phyloP scores from a whole-genome alignment of 1,140 invertebrate species.

The Drosophila baimaii region DNA sequence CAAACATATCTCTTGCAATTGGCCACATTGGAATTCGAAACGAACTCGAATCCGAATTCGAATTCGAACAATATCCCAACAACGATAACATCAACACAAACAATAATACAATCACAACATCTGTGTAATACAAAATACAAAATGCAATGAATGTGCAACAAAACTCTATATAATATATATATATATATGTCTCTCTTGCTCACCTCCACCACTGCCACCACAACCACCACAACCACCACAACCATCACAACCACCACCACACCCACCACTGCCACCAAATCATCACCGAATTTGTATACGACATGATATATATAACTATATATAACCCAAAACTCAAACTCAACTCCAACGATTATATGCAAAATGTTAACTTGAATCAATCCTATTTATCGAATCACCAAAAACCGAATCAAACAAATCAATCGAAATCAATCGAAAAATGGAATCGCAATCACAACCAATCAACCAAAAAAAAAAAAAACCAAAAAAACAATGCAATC shows the following conservation, averaged over 20 bases:
- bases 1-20: constrained; percentile 29
- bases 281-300: constrained; percentile 42
- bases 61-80: constrained; percentile 30
- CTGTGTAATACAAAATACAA: constrained; percentile 48
- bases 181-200: constrained; percentile 40
- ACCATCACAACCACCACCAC: constrained; percentile 18
- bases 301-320: constrained; percentile 33
- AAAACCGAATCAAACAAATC: constrained; percentile 26
- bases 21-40: constrained; percentile 37
- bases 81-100: constrained; percentile 38
- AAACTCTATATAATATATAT: constrained; percentile 29
- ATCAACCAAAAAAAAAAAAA: constrained; percentile 11
- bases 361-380: constrained; percentile 34
- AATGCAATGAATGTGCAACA: constrained; percentile 57
- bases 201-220: constrained; percentile 31
- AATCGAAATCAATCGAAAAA: constrained; percentile 22
- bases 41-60: constrained; percentile 19
- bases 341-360: constrained; percentile 27
- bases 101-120: constrained; percentile 43
- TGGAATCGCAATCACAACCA: constrained; percentile 15
- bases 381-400: constrained; percentile 26
- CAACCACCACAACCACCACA: constrained; percentile 25
- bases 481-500: constrained; percentile 1
- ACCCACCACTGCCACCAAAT: constrained; percentile 36
- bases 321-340: constrained; percentile 35